Evolutionary conservation across 2,797 vertebrate species (phyloP).

Genomic region (Gorsachius magnificus): DNA sequence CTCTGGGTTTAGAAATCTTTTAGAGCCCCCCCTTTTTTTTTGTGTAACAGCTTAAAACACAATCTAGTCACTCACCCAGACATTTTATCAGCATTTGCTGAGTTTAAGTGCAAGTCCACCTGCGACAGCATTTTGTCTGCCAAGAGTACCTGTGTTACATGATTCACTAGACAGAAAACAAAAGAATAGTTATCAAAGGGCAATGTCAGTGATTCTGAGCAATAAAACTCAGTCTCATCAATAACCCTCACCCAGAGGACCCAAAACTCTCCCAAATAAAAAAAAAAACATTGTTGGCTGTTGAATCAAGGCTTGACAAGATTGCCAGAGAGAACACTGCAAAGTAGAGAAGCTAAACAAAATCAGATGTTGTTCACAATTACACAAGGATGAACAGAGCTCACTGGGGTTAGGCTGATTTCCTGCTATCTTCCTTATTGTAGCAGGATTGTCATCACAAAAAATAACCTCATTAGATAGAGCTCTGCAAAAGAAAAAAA

Average conservation of each 20-base stretch:
- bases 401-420: not conserved
- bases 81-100: not conserved
- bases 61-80: not conserved
- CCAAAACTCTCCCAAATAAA: not conserved
- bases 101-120: not conserved
- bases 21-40: not conserved
- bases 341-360: not conserved
- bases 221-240: conserved; percentile 23
- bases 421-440: not conserved
- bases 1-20: not conserved
- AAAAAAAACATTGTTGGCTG: conserved; percentile 16
- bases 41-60: not conserved
- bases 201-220: not conserved
- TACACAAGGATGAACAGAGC: not conserved
- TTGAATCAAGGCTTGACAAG: conserved; percentile 11
- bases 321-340: not conserved
- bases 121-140: not conserved
- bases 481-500: not conserved
- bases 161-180: conserved; percentile 14
- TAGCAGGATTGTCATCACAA: not conserved
- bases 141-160: not conserved
- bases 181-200: conserved; percentile 13
- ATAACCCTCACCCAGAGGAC: not conserved
- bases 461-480: not conserved
- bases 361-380: not conserved